These are phyloP conservation scores for Magallana angulata DNA, from an alignment of 1,140 invertebrate species.

Conservation along the genomic window DNA sequence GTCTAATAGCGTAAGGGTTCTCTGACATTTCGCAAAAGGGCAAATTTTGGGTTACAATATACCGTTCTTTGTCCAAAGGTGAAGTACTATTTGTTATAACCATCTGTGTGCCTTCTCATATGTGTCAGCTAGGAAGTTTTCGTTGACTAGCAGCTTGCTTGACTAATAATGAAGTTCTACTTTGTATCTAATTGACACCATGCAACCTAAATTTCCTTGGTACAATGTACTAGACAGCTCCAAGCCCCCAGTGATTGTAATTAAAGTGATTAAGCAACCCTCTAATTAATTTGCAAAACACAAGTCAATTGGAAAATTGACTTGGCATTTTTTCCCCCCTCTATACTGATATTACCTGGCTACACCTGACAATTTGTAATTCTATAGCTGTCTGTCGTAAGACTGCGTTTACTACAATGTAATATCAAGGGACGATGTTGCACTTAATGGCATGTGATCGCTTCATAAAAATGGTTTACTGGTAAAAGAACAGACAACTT, in stretches of 20 bases:
- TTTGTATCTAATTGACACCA: too few relatives aligned
- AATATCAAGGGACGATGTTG: not conserved
- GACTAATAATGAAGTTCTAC: too few relatives aligned
- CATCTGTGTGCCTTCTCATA: slow-evolving; percentile 20
- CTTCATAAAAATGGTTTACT: slow-evolving; percentile 2
- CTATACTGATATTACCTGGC: not conserved
- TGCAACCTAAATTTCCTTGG: too few relatives aligned
- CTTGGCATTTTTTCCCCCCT: not conserved
- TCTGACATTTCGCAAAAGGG: not conserved
- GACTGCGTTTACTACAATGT: not conserved
- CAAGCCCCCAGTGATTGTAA: too few relatives aligned
- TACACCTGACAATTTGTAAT: not conserved
- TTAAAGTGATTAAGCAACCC: too few relatives aligned
- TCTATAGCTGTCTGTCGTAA: too few relatives aligned
- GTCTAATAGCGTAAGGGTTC: not conserved
- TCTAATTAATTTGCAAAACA: not conserved
- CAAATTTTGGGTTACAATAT: not conserved
- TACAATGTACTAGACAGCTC: too few relatives aligned
- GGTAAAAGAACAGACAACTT: not conserved
- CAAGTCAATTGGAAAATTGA: not conserved
- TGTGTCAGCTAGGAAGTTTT: not conserved
- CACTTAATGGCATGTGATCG: slow-evolving; percentile 6
- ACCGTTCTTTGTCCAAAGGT: not conserved
- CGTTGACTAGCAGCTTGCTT: too few relatives aligned
- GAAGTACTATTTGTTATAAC: not conserved